Base-by-base conservation (phyloP, 2,888 invertebrate genomes). In the Dolichopus griseipennis region DNA sequence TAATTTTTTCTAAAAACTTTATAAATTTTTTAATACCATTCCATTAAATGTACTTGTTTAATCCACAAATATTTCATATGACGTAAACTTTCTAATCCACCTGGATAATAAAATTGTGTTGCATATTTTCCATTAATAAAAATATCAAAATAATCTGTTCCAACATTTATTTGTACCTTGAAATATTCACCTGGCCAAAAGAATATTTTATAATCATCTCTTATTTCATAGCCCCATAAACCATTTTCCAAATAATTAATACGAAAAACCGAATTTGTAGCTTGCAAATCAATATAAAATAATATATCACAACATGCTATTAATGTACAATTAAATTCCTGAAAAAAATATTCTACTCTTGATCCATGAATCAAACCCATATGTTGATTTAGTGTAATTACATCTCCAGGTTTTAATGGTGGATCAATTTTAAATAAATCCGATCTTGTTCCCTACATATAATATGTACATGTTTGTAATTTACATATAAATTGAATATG, bases 101-200 rank as follows among this genome's bases (percentile, higher is more conserved):
- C 52, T n/a, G 52, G 8, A 52, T 52, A 52, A 52, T n/a, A n/a
- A 52, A 18, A 52, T 52, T 52, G 15, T 18, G 52, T 18, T 18
- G n/a, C 18, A 52, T 52, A 52, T 18, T 52, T 52, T n/a, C 52
- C 52, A n/a, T 52, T 52, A 7, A 52, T 18, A 52, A 12, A 52
- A 52, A 52, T 52, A 12, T 52, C 52, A 52, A 52, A 52, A 52
- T 52, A 52, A 12, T 52, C 52, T n/a, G 52, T 52, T 52, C 52
- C 52, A 52, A 52, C 52, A 52, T 52, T 52, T 18, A 52, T 52
- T 15, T 15, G 52, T 2, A 52, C 18, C 18, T 15, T 52, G n/a
- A 52, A 52, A 52, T 52, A 52, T 52, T 52, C 52, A 18, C 52
- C 52, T 18, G 52, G 52, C 52, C 52, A 52, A 52, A 52, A 52